phyloP scores from a whole-genome alignment of 2,888 invertebrate species.

The Toxonevra muliebris region DNA sequence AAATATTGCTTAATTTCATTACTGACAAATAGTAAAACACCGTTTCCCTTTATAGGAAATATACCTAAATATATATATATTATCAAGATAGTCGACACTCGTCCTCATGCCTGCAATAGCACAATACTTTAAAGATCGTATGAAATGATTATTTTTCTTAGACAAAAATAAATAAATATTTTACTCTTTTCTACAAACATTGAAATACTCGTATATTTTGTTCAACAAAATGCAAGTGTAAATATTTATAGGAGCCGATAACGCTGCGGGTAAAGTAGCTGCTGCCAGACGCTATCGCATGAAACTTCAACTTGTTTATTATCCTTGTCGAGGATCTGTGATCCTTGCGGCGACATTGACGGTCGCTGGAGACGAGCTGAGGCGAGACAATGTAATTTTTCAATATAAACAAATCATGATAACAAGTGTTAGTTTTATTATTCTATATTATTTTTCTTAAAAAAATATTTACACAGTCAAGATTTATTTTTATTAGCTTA shows the following conservation, averaged over 20 bases:
- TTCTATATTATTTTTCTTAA: conserved; percentile 10
- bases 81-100: too few species aligned
- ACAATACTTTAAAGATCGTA: neutral
- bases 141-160: neutral
- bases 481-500: neutral
- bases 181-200: neutral
- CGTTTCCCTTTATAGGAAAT: too few species aligned
- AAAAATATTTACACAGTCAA: conserved; percentile 30
- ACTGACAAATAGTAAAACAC: too few species aligned
- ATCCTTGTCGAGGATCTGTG: conserved; percentile 27
- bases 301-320: conserved; percentile 7
- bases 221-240: conserved; percentile 27
- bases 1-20: too few species aligned
- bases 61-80: too few species aligned
- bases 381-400: neutral
- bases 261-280: neutral
- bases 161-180: too few species aligned
- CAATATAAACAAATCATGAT: conserved; percentile 25
- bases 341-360: conserved; percentile 23
- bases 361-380: neutral
- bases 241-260: conserved; percentile 27
- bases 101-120: neutral
- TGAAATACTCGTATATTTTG: conserved; percentile 4
- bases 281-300: neutral
- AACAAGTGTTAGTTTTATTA: conserved; percentile 32